Base-by-base conservation (phyloP, 2,888 invertebrate species). In the Branchinecta sandiegonensis region DNA sequence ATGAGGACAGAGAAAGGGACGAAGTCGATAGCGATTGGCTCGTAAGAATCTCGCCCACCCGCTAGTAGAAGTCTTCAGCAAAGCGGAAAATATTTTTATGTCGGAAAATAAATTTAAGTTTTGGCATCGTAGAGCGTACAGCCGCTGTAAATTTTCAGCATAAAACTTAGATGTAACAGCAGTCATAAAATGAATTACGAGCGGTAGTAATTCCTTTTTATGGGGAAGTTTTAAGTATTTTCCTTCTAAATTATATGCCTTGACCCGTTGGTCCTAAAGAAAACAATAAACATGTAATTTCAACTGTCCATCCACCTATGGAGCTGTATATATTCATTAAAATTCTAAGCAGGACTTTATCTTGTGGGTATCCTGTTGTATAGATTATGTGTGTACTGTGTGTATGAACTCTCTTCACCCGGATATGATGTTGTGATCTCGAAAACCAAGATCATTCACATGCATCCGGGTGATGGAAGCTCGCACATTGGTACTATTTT, bases 51-150 rank as follows among this genome's bases (percentile, higher is more conserved):
- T 56, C 23, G 14, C 63, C 14, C 63, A n/a, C 23, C 63, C 63
- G 23, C n/a, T n/a, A 56, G 23, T 56, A 56, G 23, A 17, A 17
- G 11, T 10, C 37, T 56, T 10, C 23, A 56, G 23, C 63, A 17
- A 23, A 56, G 23, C 9, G 63, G 63, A 56, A 56, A 56, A 56
- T 56, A 56, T 56, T 56, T 56, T 56, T 56, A 56, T 56, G 63
- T 10, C 23, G n/a, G 63, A 10, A 56, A 56, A 56, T 56, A 56
- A 56, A 56, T 56, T 56, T 56, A n/a, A 56, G 63, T 56, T 56
- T 56, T 56, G 63, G 63, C 63, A 56, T 56, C 14, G 63, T 56
- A 56, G 12, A 56, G 63, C 63, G 63, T 56, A 56, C 63, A 56
- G 23, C 63, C 63, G 63, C 63, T 17, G 63, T 56, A 56, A 56